Percentiles rank a stretch among this genome's conserved stretches.
Evolutionary conservation across 1,140 invertebrate species (phyloP).

Genomic region (Microplitis mediator): DNA sequence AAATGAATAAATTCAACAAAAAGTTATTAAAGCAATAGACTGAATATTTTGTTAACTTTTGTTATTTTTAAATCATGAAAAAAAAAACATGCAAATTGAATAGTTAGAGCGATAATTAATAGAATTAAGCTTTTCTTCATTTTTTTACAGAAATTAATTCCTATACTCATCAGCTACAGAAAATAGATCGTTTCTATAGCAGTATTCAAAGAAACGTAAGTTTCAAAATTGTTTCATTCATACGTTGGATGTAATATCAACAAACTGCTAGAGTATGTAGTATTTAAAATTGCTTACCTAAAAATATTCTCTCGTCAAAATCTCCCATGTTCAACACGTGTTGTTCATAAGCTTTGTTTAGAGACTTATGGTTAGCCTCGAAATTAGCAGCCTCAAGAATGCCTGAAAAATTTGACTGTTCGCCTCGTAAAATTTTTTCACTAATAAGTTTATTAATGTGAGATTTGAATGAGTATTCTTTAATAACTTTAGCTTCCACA

Average conservation of each 20-base stretch:
- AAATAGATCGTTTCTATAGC: neutral
- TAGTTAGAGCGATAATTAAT: too few species aligned
- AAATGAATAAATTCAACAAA: conserved; percentile 7
- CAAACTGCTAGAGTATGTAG: neutral
- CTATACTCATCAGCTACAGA: neutral
- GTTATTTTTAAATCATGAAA: too few species aligned
- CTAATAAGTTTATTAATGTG: conserved; percentile 82
- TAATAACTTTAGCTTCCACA: conserved; percentile 87
- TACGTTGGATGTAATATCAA: neutral
- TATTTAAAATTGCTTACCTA: conserved; percentile 64
- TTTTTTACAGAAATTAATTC: neutral
- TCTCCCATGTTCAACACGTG: conserved; percentile 90
- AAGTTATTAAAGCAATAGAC: too few species aligned
- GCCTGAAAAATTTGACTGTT: conserved; percentile 69
- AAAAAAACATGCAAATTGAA: too few species aligned
- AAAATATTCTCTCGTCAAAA: conserved; percentile 95
- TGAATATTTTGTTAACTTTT: too few species aligned
- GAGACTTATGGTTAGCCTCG: conserved; percentile 80
- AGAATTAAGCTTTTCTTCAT: neutral
- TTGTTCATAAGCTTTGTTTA: conserved; percentile 89
- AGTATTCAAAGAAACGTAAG: too few species aligned
- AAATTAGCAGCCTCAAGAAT: conserved; percentile 76
- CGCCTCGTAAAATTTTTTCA: conserved; percentile 73
- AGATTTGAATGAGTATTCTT: conserved; percentile 86
- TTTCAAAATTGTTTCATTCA: neutral